Evolutionary conservation across 2,113 vertebrate species (phyloP), one percentile per base, ranked within the genome.

Genomic region (Lanius collurio): DNA sequence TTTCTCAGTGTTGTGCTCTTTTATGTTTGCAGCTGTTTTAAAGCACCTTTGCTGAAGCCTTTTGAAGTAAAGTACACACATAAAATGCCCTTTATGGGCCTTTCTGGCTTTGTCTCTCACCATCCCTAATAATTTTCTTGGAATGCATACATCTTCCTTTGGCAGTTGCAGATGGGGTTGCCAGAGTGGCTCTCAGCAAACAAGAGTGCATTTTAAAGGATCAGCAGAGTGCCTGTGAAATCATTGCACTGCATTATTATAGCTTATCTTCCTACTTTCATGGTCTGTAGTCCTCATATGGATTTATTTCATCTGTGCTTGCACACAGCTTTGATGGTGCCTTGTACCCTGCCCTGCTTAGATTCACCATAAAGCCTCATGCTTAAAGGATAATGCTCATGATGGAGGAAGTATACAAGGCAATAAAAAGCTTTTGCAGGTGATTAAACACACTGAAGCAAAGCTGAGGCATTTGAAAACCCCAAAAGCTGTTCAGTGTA

Each of bases 351-450:
- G 87, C 67, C 77, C 94, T 91, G 83, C 83, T 88, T 77, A 77
- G 68, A 11, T 63, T 67, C 30, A 0, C 82, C 70, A 74, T 91
- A 97, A 95, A 87, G 63, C 83, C 83, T 70, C 64, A 42, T 63
- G 59, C 87, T 90, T 95, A 96, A 80, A 80, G 80, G 94, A 96
- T 95, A 95, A 95, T 95, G 80, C 68, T 89, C 79, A 44, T 60
- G 75, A 81, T 89, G 91, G 86, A 53, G 65, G 46, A 95, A 87
- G 92, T 78, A 93, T 90, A 92, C 85, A 91, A 90, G 93, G 94
- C 87, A 97, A 90, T 97, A 93, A 96, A 96, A 50, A 90, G 92
- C 89, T 96, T 95, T 96, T 8, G 55, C 83, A 90, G 94, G 87
- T 88, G 85, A 94, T 97, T 96, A 97, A 97, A 95, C 81, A 94